A percentile compares a stretch with the other conserved stretches of the same genome.
phyloP scores from a whole-genome alignment of 2,113 vertebrate genomes.

The Cyprinodon tularosa region DNA sequence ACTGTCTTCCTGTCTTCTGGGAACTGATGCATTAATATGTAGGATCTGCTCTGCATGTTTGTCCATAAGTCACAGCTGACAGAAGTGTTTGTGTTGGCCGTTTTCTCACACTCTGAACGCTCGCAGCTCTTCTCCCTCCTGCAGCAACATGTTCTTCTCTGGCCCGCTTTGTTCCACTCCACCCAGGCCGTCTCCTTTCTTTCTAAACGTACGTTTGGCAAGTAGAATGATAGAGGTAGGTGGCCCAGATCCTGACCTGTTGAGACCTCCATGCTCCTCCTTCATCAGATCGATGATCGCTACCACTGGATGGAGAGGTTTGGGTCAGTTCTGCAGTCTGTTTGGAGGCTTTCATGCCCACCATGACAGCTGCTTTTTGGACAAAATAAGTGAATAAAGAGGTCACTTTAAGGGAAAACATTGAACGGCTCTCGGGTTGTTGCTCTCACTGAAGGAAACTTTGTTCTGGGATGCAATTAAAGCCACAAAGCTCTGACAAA shows the following conservation, averaged over 20 bases:
- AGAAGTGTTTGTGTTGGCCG: constrained; percentile 18
- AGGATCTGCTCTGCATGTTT: neutral
- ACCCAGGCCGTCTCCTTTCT: neutral
- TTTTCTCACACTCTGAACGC: constrained; percentile 10
- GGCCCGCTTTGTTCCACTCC: no score
- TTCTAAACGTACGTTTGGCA: neutral
- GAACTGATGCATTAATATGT: neutral
- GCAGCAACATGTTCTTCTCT: neutral
- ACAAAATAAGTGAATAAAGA: constrained; percentile 20
- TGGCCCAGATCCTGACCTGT: neutral
- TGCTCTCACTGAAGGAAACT: neutral
- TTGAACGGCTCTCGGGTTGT: constrained; percentile 6
- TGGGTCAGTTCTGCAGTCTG: neutral
- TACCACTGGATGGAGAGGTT: constrained; percentile 4
- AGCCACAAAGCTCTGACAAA: neutral
- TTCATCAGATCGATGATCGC: constrained; percentile 22
- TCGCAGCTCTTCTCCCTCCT: constrained; percentile 5
- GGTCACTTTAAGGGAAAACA: neutral
- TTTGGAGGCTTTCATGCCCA: neutral
- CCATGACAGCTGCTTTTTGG: constrained; percentile 5
- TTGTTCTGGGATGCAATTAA: neutral
- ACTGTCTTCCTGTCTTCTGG: neutral
- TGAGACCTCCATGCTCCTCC: neutral
- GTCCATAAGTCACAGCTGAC: constrained; percentile 17
- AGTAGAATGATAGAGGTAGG: neutral